Evolutionary conservation across 2,888 invertebrate species (phyloP).

Genomic region (Drosophila lutescens): DNA sequence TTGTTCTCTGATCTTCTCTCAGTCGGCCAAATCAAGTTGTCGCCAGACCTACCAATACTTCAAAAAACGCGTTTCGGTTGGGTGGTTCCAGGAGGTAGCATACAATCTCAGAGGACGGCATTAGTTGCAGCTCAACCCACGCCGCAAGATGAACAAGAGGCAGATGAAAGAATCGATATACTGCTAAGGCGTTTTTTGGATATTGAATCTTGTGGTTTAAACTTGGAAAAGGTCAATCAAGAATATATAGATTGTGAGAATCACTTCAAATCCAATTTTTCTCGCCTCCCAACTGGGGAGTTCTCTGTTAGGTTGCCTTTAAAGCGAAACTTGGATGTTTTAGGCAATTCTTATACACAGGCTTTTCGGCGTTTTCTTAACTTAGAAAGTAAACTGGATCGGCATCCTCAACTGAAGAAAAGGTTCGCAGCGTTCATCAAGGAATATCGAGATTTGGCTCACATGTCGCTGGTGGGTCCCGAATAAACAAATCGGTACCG

Average conservation of each 20-base stretch:
- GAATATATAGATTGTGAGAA: neutral
- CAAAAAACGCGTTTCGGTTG: neutral
- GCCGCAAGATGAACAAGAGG: neutral
- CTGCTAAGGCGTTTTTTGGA: neutral
- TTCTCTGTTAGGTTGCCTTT: too few species aligned
- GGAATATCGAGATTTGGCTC: too few species aligned
- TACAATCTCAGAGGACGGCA: neutral
- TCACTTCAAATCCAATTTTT: too few species aligned
- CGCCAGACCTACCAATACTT: neutral
- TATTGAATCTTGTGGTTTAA: neutral
- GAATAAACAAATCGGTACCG: too few species aligned
- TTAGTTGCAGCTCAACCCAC: neutral
- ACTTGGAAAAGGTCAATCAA: neutral
- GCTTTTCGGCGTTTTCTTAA: too few species aligned
- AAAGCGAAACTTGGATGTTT: too few species aligned
- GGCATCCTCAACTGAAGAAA: too few species aligned
- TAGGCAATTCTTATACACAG: too few species aligned
- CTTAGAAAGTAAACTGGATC: too few species aligned
- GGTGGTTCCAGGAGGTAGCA: slow-evolving; percentile 2
- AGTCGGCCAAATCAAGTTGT: neutral
- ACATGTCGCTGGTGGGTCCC: too few species aligned
- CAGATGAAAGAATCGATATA: neutral
- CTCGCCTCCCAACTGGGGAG: too few species aligned
- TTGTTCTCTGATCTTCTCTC: neutral
- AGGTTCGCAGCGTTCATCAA: too few species aligned